Evolutionary conservation across 2,797 vertebrate species (phyloP).

Genomic region (Chaetodon trifasciatus): DNA sequence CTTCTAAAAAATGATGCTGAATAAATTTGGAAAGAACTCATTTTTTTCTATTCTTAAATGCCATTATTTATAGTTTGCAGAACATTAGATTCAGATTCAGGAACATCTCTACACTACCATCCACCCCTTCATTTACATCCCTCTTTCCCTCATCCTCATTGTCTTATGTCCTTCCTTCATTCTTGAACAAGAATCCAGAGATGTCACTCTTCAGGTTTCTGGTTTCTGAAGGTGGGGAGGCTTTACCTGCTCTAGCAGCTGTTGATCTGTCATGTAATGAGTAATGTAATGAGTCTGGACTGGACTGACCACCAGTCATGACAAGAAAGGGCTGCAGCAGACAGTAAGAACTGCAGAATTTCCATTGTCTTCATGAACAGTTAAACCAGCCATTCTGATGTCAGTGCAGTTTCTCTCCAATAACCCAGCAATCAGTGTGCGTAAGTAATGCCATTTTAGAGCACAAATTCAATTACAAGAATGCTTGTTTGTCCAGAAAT

Average conservation of each 20-base stretch:
- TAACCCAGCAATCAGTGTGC: no score
- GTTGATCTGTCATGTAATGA: not conserved
- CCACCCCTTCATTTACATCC: conserved; percentile 20
- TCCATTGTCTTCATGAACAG: no score
- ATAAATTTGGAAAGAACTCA: not conserved
- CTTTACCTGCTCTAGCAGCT: not conserved
- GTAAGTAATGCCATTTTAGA: no score
- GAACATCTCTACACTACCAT: not conserved
- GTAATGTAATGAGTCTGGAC: not conserved
- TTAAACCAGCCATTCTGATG: no score
- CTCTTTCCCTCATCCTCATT: conserved; percentile 19
- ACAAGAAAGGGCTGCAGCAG: not conserved
- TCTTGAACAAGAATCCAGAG: not conserved
- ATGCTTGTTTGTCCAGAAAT: no score
- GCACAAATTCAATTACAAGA: no score
- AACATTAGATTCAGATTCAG: conserved; percentile 16
- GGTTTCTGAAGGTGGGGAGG: not conserved
- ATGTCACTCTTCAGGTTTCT: not conserved
- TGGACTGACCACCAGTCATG: not conserved
- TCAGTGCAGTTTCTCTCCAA: no score
- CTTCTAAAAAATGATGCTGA: not conserved
- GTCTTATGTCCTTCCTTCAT: conserved; percentile 45
- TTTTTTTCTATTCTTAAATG: not conserved
- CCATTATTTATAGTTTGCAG: conserved; percentile 1
- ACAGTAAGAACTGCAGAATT: no score